A percentile compares a stretch with the other conserved stretches of the same genome.
These are phyloP conservation scores for Sporophila hypoxantha DNA, from an alignment of 2,113 vertebrate species.

Conservation along the genomic window DNA sequence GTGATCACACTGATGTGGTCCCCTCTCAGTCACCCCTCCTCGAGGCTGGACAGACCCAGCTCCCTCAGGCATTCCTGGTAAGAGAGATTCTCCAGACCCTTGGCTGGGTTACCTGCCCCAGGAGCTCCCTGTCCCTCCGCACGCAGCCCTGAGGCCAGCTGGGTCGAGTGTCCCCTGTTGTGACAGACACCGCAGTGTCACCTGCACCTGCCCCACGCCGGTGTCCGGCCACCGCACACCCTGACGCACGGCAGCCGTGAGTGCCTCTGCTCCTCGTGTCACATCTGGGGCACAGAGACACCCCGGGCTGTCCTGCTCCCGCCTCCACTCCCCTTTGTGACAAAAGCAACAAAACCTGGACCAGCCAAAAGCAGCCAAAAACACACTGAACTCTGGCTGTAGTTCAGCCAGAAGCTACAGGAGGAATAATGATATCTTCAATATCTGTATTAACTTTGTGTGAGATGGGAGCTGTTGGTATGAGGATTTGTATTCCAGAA, in stretches of 20 bases:
- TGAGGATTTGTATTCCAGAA: not conserved
- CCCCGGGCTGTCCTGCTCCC: not conserved
- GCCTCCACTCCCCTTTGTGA: fast-evolving
- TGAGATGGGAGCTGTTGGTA: not conserved
- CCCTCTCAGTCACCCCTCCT: not conserved
- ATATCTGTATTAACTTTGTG: fast-evolving
- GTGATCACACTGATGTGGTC: not conserved
- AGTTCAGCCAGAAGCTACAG: not conserved
- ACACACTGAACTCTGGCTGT: not conserved
- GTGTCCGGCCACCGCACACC: not conserved
- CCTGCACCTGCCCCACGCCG: fast-evolving
- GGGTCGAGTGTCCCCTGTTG: fast-evolving
- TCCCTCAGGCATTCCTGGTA: not conserved
- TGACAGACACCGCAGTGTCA: fast-evolving
- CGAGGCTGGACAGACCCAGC: not conserved
- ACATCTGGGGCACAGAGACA: fast-evolving
- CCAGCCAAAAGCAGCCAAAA: not conserved
- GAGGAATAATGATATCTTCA: not conserved
- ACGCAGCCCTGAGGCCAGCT: not conserved
- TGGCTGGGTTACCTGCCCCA: not conserved
- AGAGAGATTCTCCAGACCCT: not conserved
- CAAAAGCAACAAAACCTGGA: not conserved
- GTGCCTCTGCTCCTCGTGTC: not conserved
- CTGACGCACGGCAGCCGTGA: fast-evolving
- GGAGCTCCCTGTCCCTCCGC: not conserved